Evolutionary conservation across 2,888 invertebrate genomes (phyloP).

Genomic region (Vanessa cardui): DNA sequence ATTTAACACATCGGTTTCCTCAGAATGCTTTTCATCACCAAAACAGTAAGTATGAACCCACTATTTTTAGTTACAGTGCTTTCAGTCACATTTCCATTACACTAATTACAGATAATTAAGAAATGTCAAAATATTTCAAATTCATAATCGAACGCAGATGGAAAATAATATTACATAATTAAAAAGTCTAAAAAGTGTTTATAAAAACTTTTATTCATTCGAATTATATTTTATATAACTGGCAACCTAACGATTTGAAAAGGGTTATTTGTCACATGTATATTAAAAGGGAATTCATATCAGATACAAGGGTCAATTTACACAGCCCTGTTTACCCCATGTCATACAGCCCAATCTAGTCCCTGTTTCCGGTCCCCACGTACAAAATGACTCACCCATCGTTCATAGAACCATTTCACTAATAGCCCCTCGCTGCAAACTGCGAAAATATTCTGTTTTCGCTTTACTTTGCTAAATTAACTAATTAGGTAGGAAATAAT

Average conservation of each 20-base stretch:
- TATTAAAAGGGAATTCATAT: neutral
- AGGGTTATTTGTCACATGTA: neutral
- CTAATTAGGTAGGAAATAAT: slow-evolving; percentile 35
- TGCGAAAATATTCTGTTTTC: slow-evolving; percentile 28
- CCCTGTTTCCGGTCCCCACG: slow-evolving; percentile 34
- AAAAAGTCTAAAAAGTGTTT: too few species aligned
- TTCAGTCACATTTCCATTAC: too few species aligned
- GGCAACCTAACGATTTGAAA: neutral
- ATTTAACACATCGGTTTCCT: too few species aligned
- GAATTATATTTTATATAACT: neutral
- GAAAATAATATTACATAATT: too few species aligned
- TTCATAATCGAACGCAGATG: too few species aligned
- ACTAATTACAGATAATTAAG: too few species aligned
- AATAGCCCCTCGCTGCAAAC: slow-evolving; percentile 34
- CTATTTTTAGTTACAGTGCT: too few species aligned
- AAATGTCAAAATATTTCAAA: too few species aligned
- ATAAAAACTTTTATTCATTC: too few species aligned
- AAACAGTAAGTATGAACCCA: too few species aligned
- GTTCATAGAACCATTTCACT: slow-evolving; percentile 32
- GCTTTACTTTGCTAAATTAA: slow-evolving; percentile 25
- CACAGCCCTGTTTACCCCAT: slow-evolving; percentile 15
- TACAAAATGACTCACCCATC: slow-evolving; percentile 31
- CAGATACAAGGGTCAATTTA: neutral
- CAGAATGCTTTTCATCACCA: too few species aligned
- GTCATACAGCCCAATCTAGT: slow-evolving; percentile 27